These are phyloP conservation scores for Epizoanthus scotinus DNA, from an alignment of 92 coral and sea anemone genomes.

Conservation along the genomic window DNA sequence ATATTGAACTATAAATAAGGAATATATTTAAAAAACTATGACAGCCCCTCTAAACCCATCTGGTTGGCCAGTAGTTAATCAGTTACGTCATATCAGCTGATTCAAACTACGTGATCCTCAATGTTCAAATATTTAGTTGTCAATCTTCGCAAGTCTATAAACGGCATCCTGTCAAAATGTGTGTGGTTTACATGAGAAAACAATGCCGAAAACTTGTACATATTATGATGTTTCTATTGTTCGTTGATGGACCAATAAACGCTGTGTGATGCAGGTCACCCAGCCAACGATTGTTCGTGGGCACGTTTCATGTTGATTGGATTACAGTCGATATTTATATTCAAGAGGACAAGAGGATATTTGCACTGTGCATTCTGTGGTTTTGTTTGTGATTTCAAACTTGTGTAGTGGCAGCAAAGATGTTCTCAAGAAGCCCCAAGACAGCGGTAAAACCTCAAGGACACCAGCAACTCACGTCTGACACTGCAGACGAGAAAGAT, in stretches of 20 bases:
- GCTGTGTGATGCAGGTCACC: constrained; percentile 5
- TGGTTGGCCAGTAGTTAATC: too few species aligned
- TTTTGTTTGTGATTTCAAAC: background rate
- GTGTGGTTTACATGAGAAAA: too few species aligned
- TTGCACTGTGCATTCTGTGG: background rate
- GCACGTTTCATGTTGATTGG: constrained; percentile 4
- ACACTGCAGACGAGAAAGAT: constrained; percentile 90
- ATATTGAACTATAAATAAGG: too few species aligned
- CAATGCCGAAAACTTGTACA: too few species aligned
- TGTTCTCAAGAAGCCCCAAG: constrained; percentile 76
- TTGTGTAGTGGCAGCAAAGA: background rate
- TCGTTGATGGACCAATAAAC: background rate
- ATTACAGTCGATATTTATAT: background rate
- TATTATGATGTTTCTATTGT: background rate
- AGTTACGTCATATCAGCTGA: too few species aligned
- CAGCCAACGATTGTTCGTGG: background rate
- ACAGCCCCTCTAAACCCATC: too few species aligned
- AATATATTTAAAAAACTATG: too few species aligned
- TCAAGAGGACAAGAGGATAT: background rate
- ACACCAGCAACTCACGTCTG: constrained; percentile 79
- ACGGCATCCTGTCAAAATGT: too few species aligned
- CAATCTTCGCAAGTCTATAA: too few species aligned
- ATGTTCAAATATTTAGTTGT: too few species aligned
- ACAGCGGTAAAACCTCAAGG: constrained; percentile 59
- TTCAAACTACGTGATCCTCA: too few species aligned